A percentile compares a stretch with the other conserved stretches of the same genome.
Conservation (phyloP, 2,888 invertebrate genomes). For the Agonopterix subpropinquella region DNA sequence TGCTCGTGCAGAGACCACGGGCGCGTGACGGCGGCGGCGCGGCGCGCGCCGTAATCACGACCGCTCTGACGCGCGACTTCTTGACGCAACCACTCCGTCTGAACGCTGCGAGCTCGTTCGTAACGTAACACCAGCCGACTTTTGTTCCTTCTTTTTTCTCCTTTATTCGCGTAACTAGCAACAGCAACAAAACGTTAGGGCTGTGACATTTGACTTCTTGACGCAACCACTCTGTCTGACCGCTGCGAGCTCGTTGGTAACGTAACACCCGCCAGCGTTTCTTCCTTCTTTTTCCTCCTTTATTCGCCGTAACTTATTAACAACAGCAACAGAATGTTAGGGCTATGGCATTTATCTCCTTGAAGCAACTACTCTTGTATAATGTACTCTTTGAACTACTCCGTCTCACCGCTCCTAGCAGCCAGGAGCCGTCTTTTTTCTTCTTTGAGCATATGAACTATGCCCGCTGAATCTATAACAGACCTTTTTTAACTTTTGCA, state of each 20-base stretch:
- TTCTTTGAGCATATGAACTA: too few relatives aligned
- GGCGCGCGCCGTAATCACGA: slow-evolving; percentile 69
- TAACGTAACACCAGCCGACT: slow-evolving; percentile 18
- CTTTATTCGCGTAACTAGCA: slow-evolving; percentile 9
- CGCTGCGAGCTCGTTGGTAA: slow-evolving; percentile 16
- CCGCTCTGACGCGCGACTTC: slow-evolving; percentile 50
- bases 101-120: slow-evolving; percentile 17
- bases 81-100: slow-evolving; percentile 45
- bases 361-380: too few relatives aligned
- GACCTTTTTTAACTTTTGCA: too few relatives aligned
- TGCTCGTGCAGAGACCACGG: slow-evolving; percentile 60
- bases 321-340: too few relatives aligned
- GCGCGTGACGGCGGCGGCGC: slow-evolving; percentile 61
- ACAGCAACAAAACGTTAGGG: too few relatives aligned
- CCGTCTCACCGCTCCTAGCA: too few relatives aligned
- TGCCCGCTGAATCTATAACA: too few relatives aligned
- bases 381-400: too few relatives aligned
- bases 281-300: slow-evolving; percentile 20
- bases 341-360: too few relatives aligned
- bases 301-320: too few relatives aligned
- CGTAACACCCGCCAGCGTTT: slow-evolving; percentile 19
- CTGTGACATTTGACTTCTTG: slow-evolving; percentile 53
- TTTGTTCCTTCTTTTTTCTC: slow-evolving; percentile 21
- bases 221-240: slow-evolving; percentile 41
- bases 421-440: too few relatives aligned